These are phyloP conservation scores for Ailuropoda melanoleuca DNA, from an alignment of 2,113 vertebrate species.

Conservation along the genomic window DNA sequence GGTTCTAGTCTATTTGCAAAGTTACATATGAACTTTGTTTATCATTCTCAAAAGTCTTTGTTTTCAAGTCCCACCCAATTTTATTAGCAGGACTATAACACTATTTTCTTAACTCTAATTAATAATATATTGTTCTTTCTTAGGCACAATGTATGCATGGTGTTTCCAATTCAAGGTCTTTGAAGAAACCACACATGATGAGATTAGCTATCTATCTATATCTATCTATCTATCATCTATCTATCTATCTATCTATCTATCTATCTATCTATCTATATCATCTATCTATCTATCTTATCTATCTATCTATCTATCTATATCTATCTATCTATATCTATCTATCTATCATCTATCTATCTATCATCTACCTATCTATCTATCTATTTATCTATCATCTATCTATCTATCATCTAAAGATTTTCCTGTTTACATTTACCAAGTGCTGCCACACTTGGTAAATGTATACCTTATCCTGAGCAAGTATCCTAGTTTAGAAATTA, in stretches of 20 bases:
- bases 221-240: neutral
- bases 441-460: neutral
- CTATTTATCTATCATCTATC: neutral
- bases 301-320: neutral
- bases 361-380: neutral
- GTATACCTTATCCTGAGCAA: neutral
- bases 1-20: neutral
- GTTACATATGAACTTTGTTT: neutral
- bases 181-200: neutral
- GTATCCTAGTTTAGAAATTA: neutral
- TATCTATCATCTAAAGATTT: neutral
- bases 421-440: constrained; percentile 2
- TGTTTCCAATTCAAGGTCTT: neutral
- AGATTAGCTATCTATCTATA: neutral
- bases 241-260: too few relatives aligned
- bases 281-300: neutral
- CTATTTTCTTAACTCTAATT: neutral
- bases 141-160: neutral
- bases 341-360: neutral
- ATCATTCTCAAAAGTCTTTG: neutral
- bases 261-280: neutral
- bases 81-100: neutral
- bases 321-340: neutral
- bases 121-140: neutral
- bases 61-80: neutral